These are phyloP conservation scores for Triplophysa siluroides DNA, from an alignment of 2,113 vertebrate species.

Conservation along the genomic window DNA sequence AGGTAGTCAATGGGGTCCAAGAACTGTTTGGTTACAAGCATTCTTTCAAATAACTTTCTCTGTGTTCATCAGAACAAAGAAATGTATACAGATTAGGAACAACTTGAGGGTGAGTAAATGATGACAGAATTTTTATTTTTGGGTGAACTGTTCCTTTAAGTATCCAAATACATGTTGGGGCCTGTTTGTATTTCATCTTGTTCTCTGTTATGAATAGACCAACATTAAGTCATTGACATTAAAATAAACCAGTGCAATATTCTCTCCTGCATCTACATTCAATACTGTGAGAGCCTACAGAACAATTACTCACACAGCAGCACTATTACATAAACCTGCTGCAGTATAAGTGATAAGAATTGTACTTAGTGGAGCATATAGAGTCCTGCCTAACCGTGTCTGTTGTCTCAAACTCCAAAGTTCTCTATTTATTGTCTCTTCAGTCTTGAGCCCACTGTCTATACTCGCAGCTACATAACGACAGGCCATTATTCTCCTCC, in stretches of 20 bases:
- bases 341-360: not conserved
- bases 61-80: no score
- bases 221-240: not conserved
- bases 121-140: no score
- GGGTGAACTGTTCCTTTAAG: no score
- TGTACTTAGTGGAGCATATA: slow-evolving; percentile 1
- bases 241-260: not conserved
- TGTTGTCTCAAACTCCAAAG: slow-evolving; percentile 9
- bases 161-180: no score
- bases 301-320: not conserved
- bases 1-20: no score
- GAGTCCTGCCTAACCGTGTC: not conserved
- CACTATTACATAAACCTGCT: not conserved
- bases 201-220: no score
- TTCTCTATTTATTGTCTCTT: slow-evolving; percentile 22
- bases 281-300: not conserved
- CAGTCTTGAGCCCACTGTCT: not conserved
- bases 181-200: no score
- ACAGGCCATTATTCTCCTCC: not conserved
- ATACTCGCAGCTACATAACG: not conserved
- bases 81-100: no score
- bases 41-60: no score
- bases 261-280: no score
- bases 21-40: no score
- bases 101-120: no score